Percentiles rank a stretch among this genome's conserved stretches.
These are phyloP conservation scores for Myotis yumanensis DNA, from an alignment of 2,113 vertebrate species.

Conservation along the genomic window DNA sequence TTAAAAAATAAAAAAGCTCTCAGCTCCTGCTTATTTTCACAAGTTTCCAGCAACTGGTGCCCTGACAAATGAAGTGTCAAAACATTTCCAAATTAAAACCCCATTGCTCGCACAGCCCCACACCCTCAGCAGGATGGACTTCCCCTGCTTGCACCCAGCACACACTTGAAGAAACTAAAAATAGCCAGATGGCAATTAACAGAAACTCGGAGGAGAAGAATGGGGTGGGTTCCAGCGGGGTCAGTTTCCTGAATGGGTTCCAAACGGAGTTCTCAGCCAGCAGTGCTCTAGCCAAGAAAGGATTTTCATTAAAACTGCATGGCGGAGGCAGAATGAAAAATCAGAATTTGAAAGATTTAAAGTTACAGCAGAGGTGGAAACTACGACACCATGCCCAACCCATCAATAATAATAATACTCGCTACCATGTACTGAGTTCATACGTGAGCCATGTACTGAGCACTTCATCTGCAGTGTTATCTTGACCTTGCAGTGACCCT, in stretches of 20 bases:
- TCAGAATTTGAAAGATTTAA: constrained; percentile 48
- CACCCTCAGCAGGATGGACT: constrained; percentile 69
- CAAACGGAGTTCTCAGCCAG: constrained; percentile 66
- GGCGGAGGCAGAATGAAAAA: constrained; percentile 40
- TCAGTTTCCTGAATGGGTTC: constrained; percentile 71
- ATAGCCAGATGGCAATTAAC: constrained; percentile 80
- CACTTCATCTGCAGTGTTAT: neutral
- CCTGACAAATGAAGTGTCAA: constrained; percentile 77
- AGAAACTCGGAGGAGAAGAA: constrained; percentile 61
- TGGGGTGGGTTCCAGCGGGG: constrained; percentile 54
- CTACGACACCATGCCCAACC: neutral
- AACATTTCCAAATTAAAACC: constrained; percentile 78
- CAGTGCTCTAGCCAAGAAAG: constrained; percentile 61
- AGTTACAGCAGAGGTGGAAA: constrained; percentile 14
- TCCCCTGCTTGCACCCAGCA: constrained; percentile 2
- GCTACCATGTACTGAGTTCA: neutral
- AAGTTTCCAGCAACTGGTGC: constrained; percentile 70
- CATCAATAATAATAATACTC: neutral
- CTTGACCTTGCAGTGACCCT: neutral
- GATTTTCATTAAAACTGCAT: constrained; percentile 67
- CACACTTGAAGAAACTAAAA: constrained; percentile 72
- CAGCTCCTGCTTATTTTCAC: constrained; percentile 59
- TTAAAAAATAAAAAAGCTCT: constrained; percentile 60
- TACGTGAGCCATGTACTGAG: neutral
- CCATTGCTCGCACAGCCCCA: constrained; percentile 46